These are phyloP conservation scores for Nanorana parkeri DNA, from an alignment of 2,113 vertebrate species.

Conservation along the genomic window DNA sequence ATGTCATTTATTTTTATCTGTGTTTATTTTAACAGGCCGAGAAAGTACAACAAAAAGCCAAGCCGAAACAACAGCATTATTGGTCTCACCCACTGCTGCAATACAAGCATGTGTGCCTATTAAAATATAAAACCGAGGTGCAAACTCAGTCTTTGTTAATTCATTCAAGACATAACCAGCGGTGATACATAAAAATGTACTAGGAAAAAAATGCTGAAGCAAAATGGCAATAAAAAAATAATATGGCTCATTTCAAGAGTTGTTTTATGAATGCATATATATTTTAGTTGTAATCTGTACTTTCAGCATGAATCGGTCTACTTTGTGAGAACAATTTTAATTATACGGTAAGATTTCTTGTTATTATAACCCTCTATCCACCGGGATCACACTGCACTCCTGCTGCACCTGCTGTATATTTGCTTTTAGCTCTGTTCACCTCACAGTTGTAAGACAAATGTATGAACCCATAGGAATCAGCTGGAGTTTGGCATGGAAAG, in stretches of 20 bases:
- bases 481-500: too few species aligned
- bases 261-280: conserved; percentile 31
- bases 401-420: too few species aligned
- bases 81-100: conserved; percentile 5
- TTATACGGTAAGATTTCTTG: not conserved
- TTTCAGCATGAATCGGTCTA: conserved; percentile 7
- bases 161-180: conserved; percentile 15
- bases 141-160: not conserved
- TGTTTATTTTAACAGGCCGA: conserved; percentile 55
- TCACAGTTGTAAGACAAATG: too few species aligned
- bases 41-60: conserved; percentile 36
- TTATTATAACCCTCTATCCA: too few species aligned
- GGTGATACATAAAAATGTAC: conserved; percentile 2
- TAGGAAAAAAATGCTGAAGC: conserved; percentile 1
- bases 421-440: too few species aligned
- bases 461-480: too few species aligned
- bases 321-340: not conserved
- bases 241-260: not conserved
- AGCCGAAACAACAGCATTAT: conserved; percentile 32
- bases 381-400: too few species aligned
- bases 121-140: conserved; percentile 3
- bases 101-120: not conserved
- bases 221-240: conserved; percentile 32
- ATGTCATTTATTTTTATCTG: conserved; percentile 55
- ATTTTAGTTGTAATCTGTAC: not conserved